A percentile compares a stretch with the other conserved stretches of the same genome.
These are phyloP conservation scores for Aplysia californica DNA, from an alignment of 1,140 invertebrate species.

Conservation along the genomic window DNA sequence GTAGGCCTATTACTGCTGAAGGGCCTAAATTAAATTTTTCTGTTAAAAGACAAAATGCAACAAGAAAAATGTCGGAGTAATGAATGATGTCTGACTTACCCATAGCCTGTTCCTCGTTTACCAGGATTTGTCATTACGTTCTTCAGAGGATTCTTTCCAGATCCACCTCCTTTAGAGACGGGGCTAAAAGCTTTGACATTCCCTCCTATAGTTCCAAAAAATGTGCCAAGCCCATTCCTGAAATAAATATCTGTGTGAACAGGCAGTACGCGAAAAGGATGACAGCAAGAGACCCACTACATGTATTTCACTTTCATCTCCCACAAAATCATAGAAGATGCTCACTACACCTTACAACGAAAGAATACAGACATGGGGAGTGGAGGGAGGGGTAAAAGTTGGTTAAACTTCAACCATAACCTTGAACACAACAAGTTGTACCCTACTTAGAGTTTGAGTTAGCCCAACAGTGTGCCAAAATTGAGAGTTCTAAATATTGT, in stretches of 20 bases:
- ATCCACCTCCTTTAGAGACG: slow-evolving; percentile 35
- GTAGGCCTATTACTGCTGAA: too few species aligned
- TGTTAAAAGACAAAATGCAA: too few species aligned
- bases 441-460: too few species aligned
- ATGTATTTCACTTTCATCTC: not conserved
- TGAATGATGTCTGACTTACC: too few species aligned
- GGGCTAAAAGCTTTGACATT: slow-evolving; percentile 60
- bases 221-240: slow-evolving; percentile 65
- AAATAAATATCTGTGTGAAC: slow-evolving; percentile 18
- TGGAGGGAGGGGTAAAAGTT: too few species aligned
- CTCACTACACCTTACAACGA: not conserved
- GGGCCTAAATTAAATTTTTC: too few species aligned
- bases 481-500: too few species aligned
- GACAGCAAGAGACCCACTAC: not conserved
- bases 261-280: not conserved
- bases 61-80: too few species aligned
- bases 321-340: not conserved
- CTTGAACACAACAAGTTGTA: too few species aligned
- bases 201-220: slow-evolving; percentile 65
- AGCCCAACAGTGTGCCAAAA: too few species aligned
- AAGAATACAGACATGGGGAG: too few species aligned
- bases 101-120: slow-evolving; percentile 68
- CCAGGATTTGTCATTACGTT: slow-evolving; percentile 67
- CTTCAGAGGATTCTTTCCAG: slow-evolving; percentile 53
- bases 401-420: too few species aligned